Evolutionary conservation across 2,797 vertebrate genomes (phyloP), one percentile per base, ranked within the genome.

Genomic region (Steatocranus sp.): DNA sequence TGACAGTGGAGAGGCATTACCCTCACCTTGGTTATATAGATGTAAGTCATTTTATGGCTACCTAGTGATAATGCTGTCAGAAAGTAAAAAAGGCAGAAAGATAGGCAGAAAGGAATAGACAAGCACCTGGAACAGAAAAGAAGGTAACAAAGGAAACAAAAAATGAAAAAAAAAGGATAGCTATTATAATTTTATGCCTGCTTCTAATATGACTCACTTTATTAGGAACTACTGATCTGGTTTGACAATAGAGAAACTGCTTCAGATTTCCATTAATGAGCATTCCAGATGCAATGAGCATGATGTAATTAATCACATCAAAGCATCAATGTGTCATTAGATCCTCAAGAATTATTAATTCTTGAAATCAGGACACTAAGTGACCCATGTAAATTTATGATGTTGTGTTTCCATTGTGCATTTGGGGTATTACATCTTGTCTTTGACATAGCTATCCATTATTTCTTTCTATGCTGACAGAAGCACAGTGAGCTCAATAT

Each of bases 361-460:
- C 51, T 79, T 75, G 56, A 80, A 79, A 78, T 82, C 74, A 54
- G n/a, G 70, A 58, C 54, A 86, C 50, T 23, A 79, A 84, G 85
- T 86, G 83, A 87, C 81, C 76, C 46, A 46, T 84, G 79, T 25
- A 85, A 87, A 92, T 91, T 86, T 87, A 90, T 86, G 83, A 80
- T 75, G 12, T 70, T 43, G 48, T 49, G 80, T 83, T 81, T 82
- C 83, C 86, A 54, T 83, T 77, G 54, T 86, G 83, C 77, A 80
- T 89, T 91, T 82, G 79, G 46, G 76, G 87, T 86, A 88, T 91
- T 93, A 85, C 91, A 92, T 93, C 92, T 90, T 93, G 81, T 78
- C 50, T 78, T 76, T 92, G 90, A 94, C 93, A 93, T 91, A 93
- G 80, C 89, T 90, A 95, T 95, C 94, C 84, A 91, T 96, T 93